These are phyloP conservation scores for Meleagris gallopavo DNA, from an alignment of 2,113 vertebrate species.

Conservation along the genomic window DNA sequence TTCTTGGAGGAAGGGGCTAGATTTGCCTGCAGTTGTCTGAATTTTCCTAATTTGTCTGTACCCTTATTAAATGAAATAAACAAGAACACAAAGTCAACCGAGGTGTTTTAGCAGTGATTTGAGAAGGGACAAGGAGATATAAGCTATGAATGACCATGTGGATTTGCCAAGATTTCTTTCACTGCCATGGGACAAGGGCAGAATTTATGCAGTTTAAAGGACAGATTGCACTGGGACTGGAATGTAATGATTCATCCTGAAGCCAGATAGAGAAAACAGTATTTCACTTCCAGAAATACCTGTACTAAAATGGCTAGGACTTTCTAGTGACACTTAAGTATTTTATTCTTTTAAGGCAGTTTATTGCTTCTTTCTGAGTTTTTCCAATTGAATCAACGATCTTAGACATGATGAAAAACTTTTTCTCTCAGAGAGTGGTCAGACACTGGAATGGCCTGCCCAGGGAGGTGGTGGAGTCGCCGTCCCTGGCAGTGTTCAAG, in stretches of 20 bases:
- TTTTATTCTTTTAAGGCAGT: background rate
- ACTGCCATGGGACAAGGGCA: background rate
- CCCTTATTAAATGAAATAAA: background rate
- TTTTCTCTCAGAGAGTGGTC: too few species aligned
- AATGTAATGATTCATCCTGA: constrained; percentile 59
- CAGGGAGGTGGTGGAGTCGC: too few species aligned
- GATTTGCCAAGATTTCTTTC: constrained; percentile 28
- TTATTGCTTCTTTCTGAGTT: background rate
- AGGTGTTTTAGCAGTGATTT: constrained; percentile 13
- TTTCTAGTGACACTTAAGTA: background rate
- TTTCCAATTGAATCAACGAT: constrained; percentile 17
- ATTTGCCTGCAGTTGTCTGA: background rate
- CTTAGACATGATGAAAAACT: too few species aligned
- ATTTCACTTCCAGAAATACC: background rate
- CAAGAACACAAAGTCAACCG: background rate
- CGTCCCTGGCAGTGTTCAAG: too few species aligned
- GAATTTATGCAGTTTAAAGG: constrained; percentile 62
- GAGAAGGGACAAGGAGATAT: constrained; percentile 12
- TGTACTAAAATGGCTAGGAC: constrained; percentile 2
- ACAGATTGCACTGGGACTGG: constrained; percentile 54
- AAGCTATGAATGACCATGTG: constrained; percentile 6
- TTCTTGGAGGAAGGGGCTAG: background rate
- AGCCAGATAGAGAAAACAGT: constrained; percentile 43
- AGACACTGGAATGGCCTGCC: too few species aligned
- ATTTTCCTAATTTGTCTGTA: background rate